Conservation (phyloP, 2,113 vertebrate genomes). For the Misgurnus mizolepis region DNA sequence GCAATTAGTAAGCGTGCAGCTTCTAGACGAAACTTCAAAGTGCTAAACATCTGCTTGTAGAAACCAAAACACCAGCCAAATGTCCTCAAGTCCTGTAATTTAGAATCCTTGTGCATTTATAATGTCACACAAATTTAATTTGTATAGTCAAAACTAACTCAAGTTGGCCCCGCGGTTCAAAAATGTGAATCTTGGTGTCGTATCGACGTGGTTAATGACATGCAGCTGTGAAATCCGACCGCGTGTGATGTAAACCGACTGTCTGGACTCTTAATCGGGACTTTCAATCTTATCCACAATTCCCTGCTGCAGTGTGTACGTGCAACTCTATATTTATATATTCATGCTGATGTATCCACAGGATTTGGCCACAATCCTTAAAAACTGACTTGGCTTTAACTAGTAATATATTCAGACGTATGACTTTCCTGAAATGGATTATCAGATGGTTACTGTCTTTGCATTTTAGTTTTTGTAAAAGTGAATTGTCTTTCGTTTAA, state of each 20-base stretch:
- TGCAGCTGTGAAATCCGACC: constrained; percentile 25
- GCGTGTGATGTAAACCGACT: background rate
- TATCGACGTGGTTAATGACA: constrained; percentile 5
- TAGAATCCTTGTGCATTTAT: background rate
- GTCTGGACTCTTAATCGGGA: background rate
- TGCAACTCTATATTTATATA: background rate
- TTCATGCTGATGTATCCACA: background rate
- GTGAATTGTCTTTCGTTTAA: too few relatives aligned
- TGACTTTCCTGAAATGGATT: background rate
- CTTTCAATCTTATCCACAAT: constrained; percentile 7
- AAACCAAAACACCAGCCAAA: background rate
- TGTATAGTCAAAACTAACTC: background rate
- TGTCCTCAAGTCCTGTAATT: background rate
- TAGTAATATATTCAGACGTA: constrained; percentile 27
- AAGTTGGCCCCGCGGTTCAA: background rate
- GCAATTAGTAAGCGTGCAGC: background rate
- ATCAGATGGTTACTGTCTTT: too few relatives aligned
- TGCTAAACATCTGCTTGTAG: background rate
- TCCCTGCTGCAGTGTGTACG: background rate
- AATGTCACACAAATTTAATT: background rate
- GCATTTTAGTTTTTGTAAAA: too few relatives aligned
- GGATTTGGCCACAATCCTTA: constrained; percentile 16
- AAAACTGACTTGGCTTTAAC: constrained; percentile 15
- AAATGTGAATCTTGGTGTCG: background rate
- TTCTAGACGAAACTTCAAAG: background rate